Percentiles rank a stretch among this genome's conserved stretches.
phyloP scores from a whole-genome alignment of 2,797 vertebrate species.

The Galaxias olidus region DNA sequence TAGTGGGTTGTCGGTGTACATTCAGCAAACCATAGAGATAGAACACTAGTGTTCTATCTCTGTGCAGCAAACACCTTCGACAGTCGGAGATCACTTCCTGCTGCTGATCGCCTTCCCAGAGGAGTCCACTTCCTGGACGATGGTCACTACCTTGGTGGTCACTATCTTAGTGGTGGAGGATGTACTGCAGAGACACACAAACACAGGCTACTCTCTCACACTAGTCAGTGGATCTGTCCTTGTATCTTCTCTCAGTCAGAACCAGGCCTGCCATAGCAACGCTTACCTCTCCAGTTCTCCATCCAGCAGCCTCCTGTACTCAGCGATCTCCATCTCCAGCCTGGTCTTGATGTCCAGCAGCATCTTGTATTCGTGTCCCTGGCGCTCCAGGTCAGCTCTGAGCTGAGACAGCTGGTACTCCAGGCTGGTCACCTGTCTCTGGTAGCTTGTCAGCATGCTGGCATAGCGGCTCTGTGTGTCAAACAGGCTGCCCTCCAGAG shows the following conservation, averaged over 20 bases:
- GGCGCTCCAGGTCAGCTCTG: conserved; percentile 64
- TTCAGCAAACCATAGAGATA: too few species aligned
- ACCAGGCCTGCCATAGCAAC: background rate
- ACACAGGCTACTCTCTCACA: background rate
- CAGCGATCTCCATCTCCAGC: conserved; percentile 81
- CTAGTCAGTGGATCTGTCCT: too few species aligned
- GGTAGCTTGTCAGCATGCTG: conserved; percentile 64
- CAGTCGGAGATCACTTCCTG: background rate
- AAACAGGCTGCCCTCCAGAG: conserved; percentile 68
- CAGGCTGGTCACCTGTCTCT: conserved; percentile 59
- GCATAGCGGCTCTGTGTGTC: conserved; percentile 71
- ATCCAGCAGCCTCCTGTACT: conserved; percentile 80
- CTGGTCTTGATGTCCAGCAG: conserved; percentile 78
- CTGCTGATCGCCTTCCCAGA: background rate
- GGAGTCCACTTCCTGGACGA: conserved; percentile 8
- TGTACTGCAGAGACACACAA: conserved; percentile 2
- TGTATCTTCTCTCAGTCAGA: background rate
- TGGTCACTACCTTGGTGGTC: conserved; percentile 10
- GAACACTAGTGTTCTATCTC: too few species aligned
- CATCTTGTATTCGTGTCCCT: conserved; percentile 75
- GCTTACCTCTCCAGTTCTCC: conserved; percentile 63
- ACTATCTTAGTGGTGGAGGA: background rate
- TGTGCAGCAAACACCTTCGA: background rate
- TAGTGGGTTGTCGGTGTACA: background rate
- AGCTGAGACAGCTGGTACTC: conserved; percentile 74